Percentiles rank a stretch among this genome's conserved stretches.
Evolutionary conservation across 2,113 vertebrate species (phyloP).

Genomic region (Phoxinus phoxinus): DNA sequence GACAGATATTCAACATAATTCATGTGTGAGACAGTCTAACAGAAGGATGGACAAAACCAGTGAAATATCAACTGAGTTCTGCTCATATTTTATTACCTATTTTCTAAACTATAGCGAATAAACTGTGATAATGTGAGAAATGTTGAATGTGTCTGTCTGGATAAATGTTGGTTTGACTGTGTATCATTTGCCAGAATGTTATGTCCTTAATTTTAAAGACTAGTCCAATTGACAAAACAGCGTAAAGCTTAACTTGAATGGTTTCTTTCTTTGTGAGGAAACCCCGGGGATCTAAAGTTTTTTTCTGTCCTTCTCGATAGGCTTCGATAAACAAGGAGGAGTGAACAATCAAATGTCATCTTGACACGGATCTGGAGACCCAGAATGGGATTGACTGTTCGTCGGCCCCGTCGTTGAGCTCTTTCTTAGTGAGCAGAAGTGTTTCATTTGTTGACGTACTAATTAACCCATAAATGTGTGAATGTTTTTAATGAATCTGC

Average conservation of each 20-base stretch:
- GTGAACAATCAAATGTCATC: conserved; percentile 47
- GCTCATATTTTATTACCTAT: too few relatives aligned
- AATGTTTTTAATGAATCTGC: too few relatives aligned
- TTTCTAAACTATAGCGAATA: too few relatives aligned
- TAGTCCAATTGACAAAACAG: background rate
- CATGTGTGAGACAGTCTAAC: too few relatives aligned
- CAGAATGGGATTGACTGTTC: background rate
- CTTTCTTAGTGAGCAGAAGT: background rate
- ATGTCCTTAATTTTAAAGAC: conserved; percentile 2
- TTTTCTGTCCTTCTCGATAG: conserved; percentile 56
- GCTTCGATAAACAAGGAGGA: conserved; percentile 60
- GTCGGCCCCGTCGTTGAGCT: background rate
- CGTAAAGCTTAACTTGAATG: background rate
- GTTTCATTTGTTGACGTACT: background rate
- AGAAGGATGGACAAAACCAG: too few relatives aligned
- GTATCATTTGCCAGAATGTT: background rate
- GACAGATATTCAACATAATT: too few relatives aligned
- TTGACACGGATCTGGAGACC: background rate
- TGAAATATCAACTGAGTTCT: too few relatives aligned
- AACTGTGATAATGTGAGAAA: too few relatives aligned
- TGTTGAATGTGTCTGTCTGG: too few relatives aligned
- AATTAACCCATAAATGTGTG: too few relatives aligned
- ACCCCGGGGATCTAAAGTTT: background rate
- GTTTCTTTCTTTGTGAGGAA: background rate
- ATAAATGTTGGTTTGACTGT: too few relatives aligned